These are phyloP conservation scores for Napeogenes sylphis DNA, from an alignment of 2,888 invertebrate species.

Conservation along the genomic window DNA sequence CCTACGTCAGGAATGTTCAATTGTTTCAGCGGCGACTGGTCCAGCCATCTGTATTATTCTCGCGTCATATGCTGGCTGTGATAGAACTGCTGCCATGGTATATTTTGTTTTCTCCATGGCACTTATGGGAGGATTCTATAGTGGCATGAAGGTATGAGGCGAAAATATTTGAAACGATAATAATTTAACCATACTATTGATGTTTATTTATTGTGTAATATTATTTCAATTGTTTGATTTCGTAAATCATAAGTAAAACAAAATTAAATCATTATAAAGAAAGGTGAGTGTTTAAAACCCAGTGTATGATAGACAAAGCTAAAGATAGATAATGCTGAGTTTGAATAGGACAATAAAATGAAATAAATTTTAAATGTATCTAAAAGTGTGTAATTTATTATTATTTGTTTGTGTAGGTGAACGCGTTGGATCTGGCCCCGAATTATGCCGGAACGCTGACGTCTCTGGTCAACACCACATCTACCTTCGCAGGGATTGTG, in stretches of 20 bases:
- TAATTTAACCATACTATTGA: background rate
- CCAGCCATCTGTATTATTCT: constrained; percentile 80
- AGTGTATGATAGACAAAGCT: no score
- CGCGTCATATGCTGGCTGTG: constrained; percentile 81
- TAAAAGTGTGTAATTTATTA: background rate
- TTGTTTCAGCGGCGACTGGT: constrained; percentile 76
- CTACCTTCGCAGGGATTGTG: constrained; percentile 80
- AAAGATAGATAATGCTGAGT: no score
- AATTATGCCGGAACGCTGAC: constrained; percentile 82
- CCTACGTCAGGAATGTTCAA: no score
- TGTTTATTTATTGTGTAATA: no score
- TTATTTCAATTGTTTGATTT: no score
- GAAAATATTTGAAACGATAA: background rate
- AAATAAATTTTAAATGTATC: no score
- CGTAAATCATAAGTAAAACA: no score
- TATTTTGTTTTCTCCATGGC: constrained; percentile 81
- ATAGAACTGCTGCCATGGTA: constrained; percentile 69
- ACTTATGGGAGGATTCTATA: constrained; percentile 85
- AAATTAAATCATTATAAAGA: no score
- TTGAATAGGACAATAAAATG: no score
- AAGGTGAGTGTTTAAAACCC: no score
- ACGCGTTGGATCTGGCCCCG: constrained; percentile 80
- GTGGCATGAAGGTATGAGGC: constrained; percentile 78
- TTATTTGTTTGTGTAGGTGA: constrained; percentile 60
- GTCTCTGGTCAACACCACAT: constrained; percentile 81